Conservation (phyloP, 2,888 invertebrate genomes). For the Sepiola atlantica region DNA sequence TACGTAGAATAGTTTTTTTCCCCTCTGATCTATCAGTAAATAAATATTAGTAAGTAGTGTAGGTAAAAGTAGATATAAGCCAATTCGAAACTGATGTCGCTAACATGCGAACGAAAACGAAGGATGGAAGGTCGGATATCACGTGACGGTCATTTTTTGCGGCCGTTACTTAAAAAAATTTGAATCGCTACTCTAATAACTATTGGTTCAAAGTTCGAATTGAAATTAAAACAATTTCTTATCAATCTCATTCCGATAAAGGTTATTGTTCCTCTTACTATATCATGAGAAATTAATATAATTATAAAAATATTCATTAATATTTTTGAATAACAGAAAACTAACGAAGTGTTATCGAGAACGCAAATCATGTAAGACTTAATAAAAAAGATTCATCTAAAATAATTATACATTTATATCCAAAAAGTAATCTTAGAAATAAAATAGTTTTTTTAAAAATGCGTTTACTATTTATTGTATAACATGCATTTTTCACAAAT, state of each 20-base stretch:
- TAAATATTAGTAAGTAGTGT: slow-evolving; percentile 16
- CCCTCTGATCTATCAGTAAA: neutral
- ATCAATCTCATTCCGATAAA: neutral
- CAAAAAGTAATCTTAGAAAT: no score
- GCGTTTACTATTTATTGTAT: no score
- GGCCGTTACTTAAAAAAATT: neutral
- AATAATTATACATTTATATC: no score
- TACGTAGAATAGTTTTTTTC: neutral
- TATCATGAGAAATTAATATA: neutral
- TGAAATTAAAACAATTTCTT: neutral
- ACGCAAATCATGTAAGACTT: no score
- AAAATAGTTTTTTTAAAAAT: no score
- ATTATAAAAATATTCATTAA: neutral
- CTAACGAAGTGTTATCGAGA: no score
- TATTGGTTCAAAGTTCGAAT: neutral
- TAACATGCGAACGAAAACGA: neutral
- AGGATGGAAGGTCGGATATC: neutral
- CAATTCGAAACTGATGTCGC: neutral
- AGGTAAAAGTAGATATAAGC: neutral
- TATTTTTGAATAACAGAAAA: neutral
- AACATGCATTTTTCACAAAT: neutral
- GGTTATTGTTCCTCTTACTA: neutral
- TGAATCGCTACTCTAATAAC: no score
- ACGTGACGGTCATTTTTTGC: neutral
- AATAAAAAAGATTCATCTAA: no score